phyloP scores from a whole-genome alignment of 2,797 vertebrate species.

The Paratrypauchen microcephalus region DNA sequence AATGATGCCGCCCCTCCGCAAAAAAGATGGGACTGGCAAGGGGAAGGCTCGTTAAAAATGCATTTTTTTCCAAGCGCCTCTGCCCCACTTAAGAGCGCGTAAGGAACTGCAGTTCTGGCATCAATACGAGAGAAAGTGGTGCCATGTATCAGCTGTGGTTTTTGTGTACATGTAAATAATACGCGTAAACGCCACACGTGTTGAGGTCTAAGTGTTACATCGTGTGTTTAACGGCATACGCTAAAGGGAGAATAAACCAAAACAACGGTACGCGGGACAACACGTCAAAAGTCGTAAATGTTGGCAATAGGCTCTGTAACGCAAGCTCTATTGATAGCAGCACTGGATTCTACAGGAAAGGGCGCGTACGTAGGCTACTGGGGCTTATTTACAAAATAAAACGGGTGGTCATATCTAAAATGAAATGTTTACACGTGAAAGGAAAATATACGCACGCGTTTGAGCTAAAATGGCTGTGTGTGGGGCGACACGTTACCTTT shows the following conservation, averaged over 20 bases:
- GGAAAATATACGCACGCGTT: conserved; percentile 11
- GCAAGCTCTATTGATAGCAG: conserved; percentile 1
- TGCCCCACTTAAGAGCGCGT: conserved; percentile 71
- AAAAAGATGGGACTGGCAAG: conserved; percentile 56
- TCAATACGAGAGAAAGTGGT: conserved; percentile 22
- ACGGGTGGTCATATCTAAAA: neutral
- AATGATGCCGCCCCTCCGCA: conserved; percentile 64
- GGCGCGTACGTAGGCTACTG: neutral
- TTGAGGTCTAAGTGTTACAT: neutral
- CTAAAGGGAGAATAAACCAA: neutral
- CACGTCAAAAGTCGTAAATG: conserved; percentile 14
- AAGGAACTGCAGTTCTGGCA: conserved; percentile 33
- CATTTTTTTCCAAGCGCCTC: conserved; percentile 64
- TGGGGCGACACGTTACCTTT: conserved; percentile 85
- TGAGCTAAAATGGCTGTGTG: conserved; percentile 32
- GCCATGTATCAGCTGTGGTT: neutral
- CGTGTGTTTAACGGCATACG: neutral
- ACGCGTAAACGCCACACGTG: conserved; percentile 1
- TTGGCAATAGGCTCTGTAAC: conserved; percentile 17
- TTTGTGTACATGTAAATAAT: conserved; percentile 7
- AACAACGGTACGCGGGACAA: conserved; percentile 8
- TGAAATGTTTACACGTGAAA: conserved; percentile 5
- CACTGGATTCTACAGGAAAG: neutral
- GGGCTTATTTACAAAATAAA: neutral
- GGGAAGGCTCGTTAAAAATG: conserved; percentile 71